Evolutionary conservation across 2,113 vertebrate genomes (phyloP).

Genomic region (Sus scrofa): DNA sequence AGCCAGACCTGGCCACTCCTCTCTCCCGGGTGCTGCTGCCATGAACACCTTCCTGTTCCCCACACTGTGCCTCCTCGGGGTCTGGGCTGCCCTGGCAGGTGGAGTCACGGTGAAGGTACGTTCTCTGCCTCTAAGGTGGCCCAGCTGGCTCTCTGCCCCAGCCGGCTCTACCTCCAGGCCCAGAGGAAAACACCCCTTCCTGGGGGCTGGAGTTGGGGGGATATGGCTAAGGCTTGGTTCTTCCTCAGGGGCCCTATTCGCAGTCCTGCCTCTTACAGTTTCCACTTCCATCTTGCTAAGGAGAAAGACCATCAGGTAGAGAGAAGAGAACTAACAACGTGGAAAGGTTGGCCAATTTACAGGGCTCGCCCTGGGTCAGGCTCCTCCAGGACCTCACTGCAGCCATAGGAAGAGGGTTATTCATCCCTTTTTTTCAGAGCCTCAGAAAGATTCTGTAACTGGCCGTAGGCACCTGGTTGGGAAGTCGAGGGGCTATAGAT

Average conservation of each 20-base stretch:
- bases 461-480: background rate
- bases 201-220: background rate
- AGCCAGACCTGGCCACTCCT: background rate
- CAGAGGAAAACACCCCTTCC: background rate
- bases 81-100: background rate
- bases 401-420: background rate
- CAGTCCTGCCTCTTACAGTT: background rate
- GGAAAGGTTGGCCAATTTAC: background rate
- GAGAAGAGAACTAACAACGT: background rate
- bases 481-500: background rate
- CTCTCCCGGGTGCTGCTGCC: background rate
- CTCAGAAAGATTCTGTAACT: background rate
- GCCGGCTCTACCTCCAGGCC: background rate
- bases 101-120: slow-evolving; percentile 75
- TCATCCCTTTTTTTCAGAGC: background rate
- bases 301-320: background rate
- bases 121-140: background rate
- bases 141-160: background rate
- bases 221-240: background rate
- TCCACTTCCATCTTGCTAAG: background rate
- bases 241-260: background rate
- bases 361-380: too few species aligned
- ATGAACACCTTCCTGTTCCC: slow-evolving; percentile 70
- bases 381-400: background rate
- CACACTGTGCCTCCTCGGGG: slow-evolving; percentile 62